These are phyloP conservation scores for Gonatopus flavifemur DNA, from an alignment of 1,140 invertebrate species.

Conservation along the genomic window DNA sequence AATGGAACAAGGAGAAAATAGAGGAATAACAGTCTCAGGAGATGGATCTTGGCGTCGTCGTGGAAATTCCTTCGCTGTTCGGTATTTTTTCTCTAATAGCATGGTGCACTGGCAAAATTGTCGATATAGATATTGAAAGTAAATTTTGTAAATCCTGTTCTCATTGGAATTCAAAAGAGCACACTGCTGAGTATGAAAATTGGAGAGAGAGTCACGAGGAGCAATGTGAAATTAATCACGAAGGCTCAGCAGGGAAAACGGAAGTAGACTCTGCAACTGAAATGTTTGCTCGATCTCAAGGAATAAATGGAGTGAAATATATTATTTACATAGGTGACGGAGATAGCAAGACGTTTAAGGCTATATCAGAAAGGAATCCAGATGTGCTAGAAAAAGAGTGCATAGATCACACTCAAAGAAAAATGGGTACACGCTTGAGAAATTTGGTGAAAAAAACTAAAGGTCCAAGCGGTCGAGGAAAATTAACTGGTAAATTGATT, in stretches of 20 bases:
- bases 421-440: too few relatives aligned
- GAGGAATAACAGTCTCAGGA: not conserved
- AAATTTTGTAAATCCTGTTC: too few relatives aligned
- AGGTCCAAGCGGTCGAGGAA: too few relatives aligned
- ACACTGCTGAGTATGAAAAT: not conserved
- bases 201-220: not conserved
- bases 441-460: too few relatives aligned
- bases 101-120: not conserved
- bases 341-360: conserved; percentile 18
- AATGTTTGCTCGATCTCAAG: conserved; percentile 18
- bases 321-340: conserved; percentile 11
- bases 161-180: too few relatives aligned
- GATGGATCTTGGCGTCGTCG: not conserved
- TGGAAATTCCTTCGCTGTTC: not conserved
- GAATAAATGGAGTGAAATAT: conserved; percentile 5
- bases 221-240: conserved; percentile 7
- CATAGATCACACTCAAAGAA: too few relatives aligned
- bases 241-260: conserved; percentile 18
- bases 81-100: not conserved
- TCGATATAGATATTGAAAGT: too few relatives aligned
- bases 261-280: conserved; percentile 17
- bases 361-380: too few relatives aligned
- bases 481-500: not conserved
- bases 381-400: too few relatives aligned
- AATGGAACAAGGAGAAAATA: not conserved